A percentile compares a stretch with the other conserved stretches of the same genome.
Conservation (phyloP, 2,797 vertebrate species). For the Crenichthys baileyi region DNA sequence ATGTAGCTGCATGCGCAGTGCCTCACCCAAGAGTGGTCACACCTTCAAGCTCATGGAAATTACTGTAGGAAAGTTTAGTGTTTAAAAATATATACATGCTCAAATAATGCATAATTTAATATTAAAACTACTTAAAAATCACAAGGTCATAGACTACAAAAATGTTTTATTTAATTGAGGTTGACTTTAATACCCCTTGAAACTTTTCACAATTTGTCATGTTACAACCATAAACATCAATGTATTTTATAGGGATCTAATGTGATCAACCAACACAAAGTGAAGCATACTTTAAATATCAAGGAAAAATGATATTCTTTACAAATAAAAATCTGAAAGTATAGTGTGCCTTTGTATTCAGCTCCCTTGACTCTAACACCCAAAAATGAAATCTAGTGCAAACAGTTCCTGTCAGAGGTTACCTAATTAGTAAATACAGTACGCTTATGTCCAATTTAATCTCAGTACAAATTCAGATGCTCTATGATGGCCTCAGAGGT, state of each 20-base stretch:
- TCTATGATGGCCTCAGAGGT: too few relatives aligned
- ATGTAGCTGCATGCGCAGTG: neutral
- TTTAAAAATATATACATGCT: neutral
- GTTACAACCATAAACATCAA: neutral
- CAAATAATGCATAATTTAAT: neutral
- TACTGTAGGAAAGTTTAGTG: neutral
- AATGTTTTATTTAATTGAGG: neutral
- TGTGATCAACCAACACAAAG: neutral
- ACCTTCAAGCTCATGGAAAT: neutral
- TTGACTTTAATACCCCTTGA: neutral
- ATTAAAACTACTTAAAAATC: neutral
- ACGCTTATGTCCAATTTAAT: too few relatives aligned
- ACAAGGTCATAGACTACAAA: neutral
- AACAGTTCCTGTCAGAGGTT: neutral
- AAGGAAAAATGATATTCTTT: neutral
- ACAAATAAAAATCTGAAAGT: neutral
- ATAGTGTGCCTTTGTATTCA: neutral
- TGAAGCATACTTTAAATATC: neutral
- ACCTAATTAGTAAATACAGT: too few relatives aligned
- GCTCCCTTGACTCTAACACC: neutral
- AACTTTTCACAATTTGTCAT: neutral
- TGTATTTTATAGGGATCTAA: neutral
- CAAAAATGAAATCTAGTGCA: neutral
- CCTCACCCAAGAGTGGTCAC: conserved; percentile 19
- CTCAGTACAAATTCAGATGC: too few relatives aligned